Evolutionary conservation across 2,113 vertebrate genomes (phyloP).

Genomic region (Coturnix japonica): DNA sequence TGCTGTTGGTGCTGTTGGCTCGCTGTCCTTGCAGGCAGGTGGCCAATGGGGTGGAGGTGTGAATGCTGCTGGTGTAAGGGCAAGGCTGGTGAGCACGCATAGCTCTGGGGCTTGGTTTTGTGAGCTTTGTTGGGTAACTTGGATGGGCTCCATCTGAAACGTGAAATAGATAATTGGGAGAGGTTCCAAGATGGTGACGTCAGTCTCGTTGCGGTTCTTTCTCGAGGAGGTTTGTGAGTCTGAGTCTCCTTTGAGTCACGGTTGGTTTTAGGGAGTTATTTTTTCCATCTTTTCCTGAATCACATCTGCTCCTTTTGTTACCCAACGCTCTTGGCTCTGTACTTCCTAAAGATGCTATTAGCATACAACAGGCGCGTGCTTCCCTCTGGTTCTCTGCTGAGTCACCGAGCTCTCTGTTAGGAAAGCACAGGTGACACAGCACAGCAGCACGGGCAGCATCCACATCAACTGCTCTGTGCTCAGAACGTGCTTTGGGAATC

Average conservation of each 20-base stretch:
- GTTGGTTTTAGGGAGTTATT: neutral
- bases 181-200: neutral
- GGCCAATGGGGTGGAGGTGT: neutral
- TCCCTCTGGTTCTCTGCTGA: neutral
- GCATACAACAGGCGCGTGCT: fast-evolving
- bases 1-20: too few relatives aligned
- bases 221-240: neutral
- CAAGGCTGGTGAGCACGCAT: neutral
- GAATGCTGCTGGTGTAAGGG: neutral
- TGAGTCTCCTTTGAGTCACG: fast-evolving
- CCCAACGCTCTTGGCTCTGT: fast-evolving
- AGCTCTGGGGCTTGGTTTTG: neutral
- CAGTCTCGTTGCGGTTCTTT: fast-evolving
- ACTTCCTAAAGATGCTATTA: neutral
- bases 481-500: neutral
- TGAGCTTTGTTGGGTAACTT: neutral
- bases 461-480: neutral
- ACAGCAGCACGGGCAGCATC: neutral
- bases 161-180: fast-evolving
- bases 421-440: neutral
- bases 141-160: neutral
- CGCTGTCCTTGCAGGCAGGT: neutral
- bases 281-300: neutral
- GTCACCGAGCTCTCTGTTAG: neutral
- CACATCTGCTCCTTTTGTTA: neutral